phyloP scores from a whole-genome alignment of 2,888 invertebrate genomes.

The Hypena proboscidalis region DNA sequence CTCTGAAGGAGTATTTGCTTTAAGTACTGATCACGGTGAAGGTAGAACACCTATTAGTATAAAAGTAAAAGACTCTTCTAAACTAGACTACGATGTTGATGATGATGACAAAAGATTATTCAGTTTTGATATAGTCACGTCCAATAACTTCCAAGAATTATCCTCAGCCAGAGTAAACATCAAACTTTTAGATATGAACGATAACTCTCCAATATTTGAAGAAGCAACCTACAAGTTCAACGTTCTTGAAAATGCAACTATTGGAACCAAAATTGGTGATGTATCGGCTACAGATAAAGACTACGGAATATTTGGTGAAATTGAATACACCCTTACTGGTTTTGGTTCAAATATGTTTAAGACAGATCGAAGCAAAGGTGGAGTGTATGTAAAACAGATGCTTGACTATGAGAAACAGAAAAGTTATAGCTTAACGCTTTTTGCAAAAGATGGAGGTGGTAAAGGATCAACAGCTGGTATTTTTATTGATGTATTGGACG shows the following conservation, averaged over 20 bases:
- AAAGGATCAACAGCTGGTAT: slow-evolving; percentile 89
- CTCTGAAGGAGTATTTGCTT: slow-evolving; percentile 85
- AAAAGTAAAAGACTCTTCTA: slow-evolving; percentile 87
- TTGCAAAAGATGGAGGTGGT: slow-evolving; percentile 93
- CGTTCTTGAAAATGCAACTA: slow-evolving; percentile 87
- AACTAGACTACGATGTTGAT: slow-evolving; percentile 89
- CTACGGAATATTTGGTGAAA: slow-evolving; percentile 88
- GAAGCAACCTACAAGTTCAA: slow-evolving; percentile 87
- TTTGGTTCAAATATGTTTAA: slow-evolving; percentile 92
- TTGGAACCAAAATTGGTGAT: slow-evolving; percentile 87
- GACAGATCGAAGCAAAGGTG: slow-evolving; percentile 88
- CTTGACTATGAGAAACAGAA: slow-evolving; percentile 93
- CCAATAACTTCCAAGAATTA: slow-evolving; percentile 81
- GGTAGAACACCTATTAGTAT: slow-evolving; percentile 91
- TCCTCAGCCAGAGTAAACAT: slow-evolving; percentile 87
- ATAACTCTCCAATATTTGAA: slow-evolving; percentile 90
- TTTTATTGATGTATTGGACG: slow-evolving; percentile 89
- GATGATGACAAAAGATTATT: slow-evolving; percentile 85
- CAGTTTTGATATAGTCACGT: slow-evolving; percentile 88
- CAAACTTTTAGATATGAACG: slow-evolving; percentile 91
- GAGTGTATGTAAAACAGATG: slow-evolving; percentile 86
- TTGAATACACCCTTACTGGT: slow-evolving; percentile 91
- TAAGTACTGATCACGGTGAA: slow-evolving; percentile 88
- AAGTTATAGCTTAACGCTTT: slow-evolving; percentile 91
- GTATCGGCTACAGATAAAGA: slow-evolving; percentile 90